phyloP scores from a whole-genome alignment of 2,888 invertebrate genomes.

The Alsophila aescularia region DNA sequence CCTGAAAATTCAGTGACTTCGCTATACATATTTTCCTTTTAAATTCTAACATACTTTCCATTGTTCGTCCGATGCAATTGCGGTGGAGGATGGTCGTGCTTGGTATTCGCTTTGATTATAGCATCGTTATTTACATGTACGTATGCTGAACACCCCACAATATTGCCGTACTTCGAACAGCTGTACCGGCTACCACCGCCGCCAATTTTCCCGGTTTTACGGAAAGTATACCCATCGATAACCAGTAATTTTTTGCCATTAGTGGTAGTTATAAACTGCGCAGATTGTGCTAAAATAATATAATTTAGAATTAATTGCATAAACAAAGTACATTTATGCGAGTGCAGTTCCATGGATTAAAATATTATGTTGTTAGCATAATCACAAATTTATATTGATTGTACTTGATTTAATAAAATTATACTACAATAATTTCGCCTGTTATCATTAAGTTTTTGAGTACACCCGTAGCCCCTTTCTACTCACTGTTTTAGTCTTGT shows the following conservation, averaged over 20 bases:
- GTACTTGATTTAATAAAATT: no score
- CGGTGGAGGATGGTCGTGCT: slow-evolving; percentile 9
- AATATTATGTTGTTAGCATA: no score
- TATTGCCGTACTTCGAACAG: slow-evolving; percentile 3
- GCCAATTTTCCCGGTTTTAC: slow-evolving; percentile 3
- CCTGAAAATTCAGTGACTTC: no score
- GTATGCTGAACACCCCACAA: slow-evolving; percentile 36
- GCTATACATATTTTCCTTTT: not conserved
- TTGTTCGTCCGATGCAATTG: not conserved
- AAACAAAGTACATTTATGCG: no score
- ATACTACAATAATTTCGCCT: no score
- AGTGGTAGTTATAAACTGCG: slow-evolving; percentile 3
- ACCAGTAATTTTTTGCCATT: slow-evolving; percentile 9
- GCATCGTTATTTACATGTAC: slow-evolving; percentile 9
- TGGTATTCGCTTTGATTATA: slow-evolving; percentile 1
- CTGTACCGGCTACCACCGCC: slow-evolving; percentile 5
- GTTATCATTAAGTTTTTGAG: no score
- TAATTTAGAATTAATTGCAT: not conserved
- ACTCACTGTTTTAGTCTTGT: no score
- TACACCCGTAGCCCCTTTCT: no score
- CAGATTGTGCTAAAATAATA: not conserved
- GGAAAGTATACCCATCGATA: slow-evolving; percentile 15
- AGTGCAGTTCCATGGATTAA: no score
- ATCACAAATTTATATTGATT: no score
- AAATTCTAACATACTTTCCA: not conserved